These are phyloP conservation scores for Athene cunicularia DNA, from an alignment of 2,113 vertebrate species.

Conservation along the genomic window DNA sequence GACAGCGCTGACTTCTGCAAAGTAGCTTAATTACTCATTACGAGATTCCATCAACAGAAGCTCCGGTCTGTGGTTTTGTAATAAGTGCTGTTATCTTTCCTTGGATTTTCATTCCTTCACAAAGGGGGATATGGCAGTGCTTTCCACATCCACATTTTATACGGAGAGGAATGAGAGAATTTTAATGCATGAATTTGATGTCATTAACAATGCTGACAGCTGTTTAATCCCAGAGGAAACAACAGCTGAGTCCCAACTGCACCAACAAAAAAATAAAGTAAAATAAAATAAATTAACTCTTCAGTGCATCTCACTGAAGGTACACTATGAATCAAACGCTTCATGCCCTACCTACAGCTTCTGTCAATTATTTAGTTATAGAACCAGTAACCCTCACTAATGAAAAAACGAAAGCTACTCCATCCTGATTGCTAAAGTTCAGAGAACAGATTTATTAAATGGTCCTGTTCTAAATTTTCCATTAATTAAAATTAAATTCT, in stretches of 20 bases:
- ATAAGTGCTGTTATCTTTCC: constrained; percentile 77
- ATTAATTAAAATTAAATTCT: constrained; percentile 55
- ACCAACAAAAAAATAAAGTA: constrained; percentile 3
- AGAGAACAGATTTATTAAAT: constrained; percentile 38
- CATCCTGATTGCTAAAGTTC: neutral
- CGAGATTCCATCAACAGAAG: constrained; percentile 78
- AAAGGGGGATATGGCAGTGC: constrained; percentile 66
- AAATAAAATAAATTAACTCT: constrained; percentile 49
- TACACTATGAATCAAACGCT: constrained; percentile 8
- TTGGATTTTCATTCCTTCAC: constrained; percentile 84
- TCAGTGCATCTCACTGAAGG: neutral
- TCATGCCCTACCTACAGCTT: neutral
- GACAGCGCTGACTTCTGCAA: constrained; percentile 74
- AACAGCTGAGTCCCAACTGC: constrained; percentile 84
- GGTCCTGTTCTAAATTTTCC: constrained; percentile 10
- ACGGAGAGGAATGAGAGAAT: constrained; percentile 71
- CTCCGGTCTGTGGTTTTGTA: constrained; percentile 79
- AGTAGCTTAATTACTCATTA: constrained; percentile 84
- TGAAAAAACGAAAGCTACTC: constrained; percentile 1
- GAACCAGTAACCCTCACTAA: neutral
- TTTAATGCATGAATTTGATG: constrained; percentile 84
- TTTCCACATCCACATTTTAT: constrained; percentile 78
- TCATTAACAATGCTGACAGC: constrained; percentile 91
- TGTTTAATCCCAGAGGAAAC: constrained; percentile 89
- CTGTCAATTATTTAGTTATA: constrained; percentile 22